A percentile compares a stretch with the other conserved stretches of the same genome.
Evolutionary conservation across 2,113 vertebrate species (phyloP).

Genomic region (Hystrix cristata): DNA sequence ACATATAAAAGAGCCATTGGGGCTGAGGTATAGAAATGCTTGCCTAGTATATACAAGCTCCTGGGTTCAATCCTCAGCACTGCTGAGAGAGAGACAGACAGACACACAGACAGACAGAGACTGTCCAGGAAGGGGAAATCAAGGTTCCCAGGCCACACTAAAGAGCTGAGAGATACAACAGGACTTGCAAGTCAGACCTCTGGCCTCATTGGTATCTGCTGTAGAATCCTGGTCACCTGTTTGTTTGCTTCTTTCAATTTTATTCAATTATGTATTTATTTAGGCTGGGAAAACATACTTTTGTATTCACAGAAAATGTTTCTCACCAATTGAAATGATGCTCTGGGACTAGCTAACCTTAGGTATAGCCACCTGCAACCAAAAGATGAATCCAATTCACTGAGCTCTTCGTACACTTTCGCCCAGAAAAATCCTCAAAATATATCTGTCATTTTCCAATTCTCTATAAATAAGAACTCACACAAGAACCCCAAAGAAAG

Average conservation of each 20-base stretch:
- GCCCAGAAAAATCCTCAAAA: conserved; percentile 1
- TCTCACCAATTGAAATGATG: background rate
- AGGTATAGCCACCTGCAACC: background rate
- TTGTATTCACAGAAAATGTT: background rate
- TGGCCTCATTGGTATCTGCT: background rate
- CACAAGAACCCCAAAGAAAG: background rate
- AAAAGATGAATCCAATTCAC: background rate
- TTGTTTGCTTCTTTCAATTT: background rate
- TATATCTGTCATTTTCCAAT: background rate
- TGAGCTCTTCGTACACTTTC: background rate
- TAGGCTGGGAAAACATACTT: background rate
- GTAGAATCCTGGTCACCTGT: background rate
- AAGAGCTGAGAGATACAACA: background rate
- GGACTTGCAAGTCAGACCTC: background rate
- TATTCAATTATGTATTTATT: background rate
- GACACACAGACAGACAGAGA: background rate
- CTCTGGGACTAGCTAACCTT: background rate
- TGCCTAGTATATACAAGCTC: background rate
- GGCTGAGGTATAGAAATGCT: background rate
- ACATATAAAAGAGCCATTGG: background rate
- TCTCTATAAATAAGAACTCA: background rate
- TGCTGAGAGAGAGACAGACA: background rate
- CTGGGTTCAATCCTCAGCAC: background rate
- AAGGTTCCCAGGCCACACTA: background rate
- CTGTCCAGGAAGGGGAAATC: background rate